phyloP scores from a whole-genome alignment of 2,888 invertebrate species.

The Polyommatus icarus region DNA sequence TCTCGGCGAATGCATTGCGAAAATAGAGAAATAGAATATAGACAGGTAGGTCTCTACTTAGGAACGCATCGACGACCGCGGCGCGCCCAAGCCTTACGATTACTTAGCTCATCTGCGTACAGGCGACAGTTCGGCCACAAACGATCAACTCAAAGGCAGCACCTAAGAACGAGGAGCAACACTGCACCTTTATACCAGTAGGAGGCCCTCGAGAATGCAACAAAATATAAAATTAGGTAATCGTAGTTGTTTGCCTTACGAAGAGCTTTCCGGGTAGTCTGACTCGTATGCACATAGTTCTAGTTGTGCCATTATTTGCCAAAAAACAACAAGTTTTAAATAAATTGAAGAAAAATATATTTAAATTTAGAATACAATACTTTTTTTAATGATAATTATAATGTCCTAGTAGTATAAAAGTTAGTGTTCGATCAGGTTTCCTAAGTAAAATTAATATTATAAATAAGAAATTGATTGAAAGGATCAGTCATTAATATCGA shows the following conservation, averaged over 20 bases:
- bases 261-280: not conserved
- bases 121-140: constrained; percentile 71
- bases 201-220: not conserved
- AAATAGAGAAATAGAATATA: constrained; percentile 49
- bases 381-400: not conserved
- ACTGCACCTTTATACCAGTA: constrained; percentile 21
- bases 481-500: not conserved
- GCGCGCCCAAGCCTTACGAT: constrained; percentile 53
- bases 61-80: constrained; percentile 51
- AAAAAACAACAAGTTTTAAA: not conserved
- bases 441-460: not conserved
- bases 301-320: not conserved
- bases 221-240: not conserved
- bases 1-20: constrained; percentile 44
- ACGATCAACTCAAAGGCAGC: constrained; percentile 40
- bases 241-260: not conserved
- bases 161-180: constrained; percentile 26
- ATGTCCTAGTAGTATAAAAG: constrained; percentile 22
- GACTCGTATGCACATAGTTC: not conserved
- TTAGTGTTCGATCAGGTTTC: constrained; percentile 16
- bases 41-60: constrained; percentile 51
- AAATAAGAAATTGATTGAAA: constrained; percentile 15
- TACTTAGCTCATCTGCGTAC: constrained; percentile 62
- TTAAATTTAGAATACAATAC: not conserved
- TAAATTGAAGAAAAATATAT: not conserved